Base-by-base conservation (phyloP, 1,140 invertebrate species). In the Gonatopus flavifemur region DNA sequence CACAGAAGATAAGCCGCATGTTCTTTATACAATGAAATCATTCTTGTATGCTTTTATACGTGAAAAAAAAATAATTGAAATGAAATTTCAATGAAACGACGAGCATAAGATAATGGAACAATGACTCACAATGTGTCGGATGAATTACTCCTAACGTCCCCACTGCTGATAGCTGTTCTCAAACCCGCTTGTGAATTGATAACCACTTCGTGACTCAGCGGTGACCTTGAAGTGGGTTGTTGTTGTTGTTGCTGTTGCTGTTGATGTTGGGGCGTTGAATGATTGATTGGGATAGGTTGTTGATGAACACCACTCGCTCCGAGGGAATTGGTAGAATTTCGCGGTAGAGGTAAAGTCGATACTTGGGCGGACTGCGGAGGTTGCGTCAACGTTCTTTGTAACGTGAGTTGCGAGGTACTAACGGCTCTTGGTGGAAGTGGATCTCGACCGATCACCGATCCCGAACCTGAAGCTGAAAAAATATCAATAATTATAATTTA, bases 391-490 rank as follows among this genome's bases (percentile, higher is more conserved):
- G 59, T 62, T 47, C 57, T 61, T 33, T 67, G 61, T n/a, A n/a
- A n/a, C 3, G 60, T 49, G 32, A 74, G 49, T 64, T 82, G 79
- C 57, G 82, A 81, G 55, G 81, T 71, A 51, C 71, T 73, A 53
- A 78, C 68, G 32, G 72, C 70, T 41, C 80, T 76, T 21, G 74
- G 73, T 6, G 77, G 77, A 53, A 80, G 69, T 18, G 77, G 76
- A 61, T 80, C 80, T 48, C 78, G 73, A 18, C 79, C 79, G 62
- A 81, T 81, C 62, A 82, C 78, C 43, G 80, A 82, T 48, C 81
- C 80, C 18, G 81, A 83, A 38, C 81, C 81, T 43, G 81, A 83
- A 31, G 81, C 82, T 83, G 76, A 9, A 72, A 80, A 44, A 57
- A 49, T n/a, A n/a, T n/a, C n/a, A n/a, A n/a, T n/a, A n/a, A n/a